phyloP scores from a whole-genome alignment of 2,797 vertebrate genomes.

The Cynopterus sphinx region DNA sequence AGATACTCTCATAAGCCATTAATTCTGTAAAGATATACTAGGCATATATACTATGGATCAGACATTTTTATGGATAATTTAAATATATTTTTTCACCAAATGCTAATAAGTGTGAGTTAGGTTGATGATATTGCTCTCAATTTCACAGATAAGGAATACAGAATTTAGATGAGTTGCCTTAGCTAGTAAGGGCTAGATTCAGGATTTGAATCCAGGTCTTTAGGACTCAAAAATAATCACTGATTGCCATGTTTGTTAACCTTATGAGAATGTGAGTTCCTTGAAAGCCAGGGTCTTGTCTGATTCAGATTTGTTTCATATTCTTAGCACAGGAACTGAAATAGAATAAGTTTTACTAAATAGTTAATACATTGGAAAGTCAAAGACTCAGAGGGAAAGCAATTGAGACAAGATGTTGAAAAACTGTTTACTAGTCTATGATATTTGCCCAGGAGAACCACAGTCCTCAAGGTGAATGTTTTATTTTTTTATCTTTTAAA shows the following conservation, averaged over 20 bases:
- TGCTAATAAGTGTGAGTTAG: background rate
- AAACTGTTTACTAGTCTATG: background rate
- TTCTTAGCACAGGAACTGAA: background rate
- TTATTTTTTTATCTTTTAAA: background rate
- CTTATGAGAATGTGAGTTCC: background rate
- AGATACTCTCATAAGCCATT: background rate
- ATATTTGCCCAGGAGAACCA: background rate
- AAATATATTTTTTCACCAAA: background rate
- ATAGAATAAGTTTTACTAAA: background rate
- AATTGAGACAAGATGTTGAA: background rate
- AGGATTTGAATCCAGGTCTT: slow-evolving; percentile 9
- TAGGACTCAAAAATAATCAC: slow-evolving; percentile 13
- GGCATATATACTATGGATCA: background rate
- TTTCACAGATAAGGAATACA: slow-evolving; percentile 32
- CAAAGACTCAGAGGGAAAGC: background rate
- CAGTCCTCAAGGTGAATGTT: background rate
- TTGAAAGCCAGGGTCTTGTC: background rate
- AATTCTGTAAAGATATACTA: background rate
- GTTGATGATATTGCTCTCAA: background rate
- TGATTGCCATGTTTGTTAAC: background rate
- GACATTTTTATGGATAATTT: slow-evolving; percentile 8
- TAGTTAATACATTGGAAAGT: background rate
- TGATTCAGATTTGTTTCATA: slow-evolving; percentile 35
- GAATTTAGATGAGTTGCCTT: slow-evolving; percentile 50
- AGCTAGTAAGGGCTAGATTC: background rate